Evolutionary conservation across 2,797 vertebrate genomes (phyloP), one percentile per base, ranked within the genome.

Genomic region (Chaetophractus vellerosus): DNA sequence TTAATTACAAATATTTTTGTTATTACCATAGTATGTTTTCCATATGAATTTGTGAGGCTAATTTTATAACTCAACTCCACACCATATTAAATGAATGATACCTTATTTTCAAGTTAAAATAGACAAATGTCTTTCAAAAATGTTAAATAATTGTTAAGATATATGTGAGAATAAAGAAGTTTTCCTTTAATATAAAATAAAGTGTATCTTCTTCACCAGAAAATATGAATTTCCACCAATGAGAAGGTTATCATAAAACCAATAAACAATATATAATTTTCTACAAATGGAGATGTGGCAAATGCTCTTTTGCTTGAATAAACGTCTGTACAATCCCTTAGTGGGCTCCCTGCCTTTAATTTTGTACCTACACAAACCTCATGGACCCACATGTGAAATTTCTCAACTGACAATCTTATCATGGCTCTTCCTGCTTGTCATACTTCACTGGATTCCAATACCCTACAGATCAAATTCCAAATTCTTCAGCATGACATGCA

Each of bases 131-230:
- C 52, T 55, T 5, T 55, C 18, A 55, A 55, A 55, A 55, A 21
- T 55, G 18, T 18, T 18, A 55, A 88, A 89, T 59, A 93, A 33
- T 8, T 81, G 21, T 23, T 75, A 74, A 89, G 21, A 87, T 88
- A 84, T 10, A 86, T 55, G 14, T 59, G 31, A 90, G 23, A 92
- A 83, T 64, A 90, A 87, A 92, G 63, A 71, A 24, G 50, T 6
- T 74, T 79, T 45, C n/a, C 45, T 38, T 15, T 79, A 90, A 87
- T 14, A 80, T 57, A 80, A 91, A 76, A 87, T n/a, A 75, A 88
- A 94, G 64, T 45, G 48, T 88, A 38, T 88, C 28, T 75, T 92
- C 48, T 36, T 82, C 45, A 3, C 55, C 15, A 90, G 79, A 68
- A 94, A 92, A 71, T 59, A 83, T 4, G 6, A 94, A 80, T 94